Conservation (phyloP, 2,888 invertebrate genomes). For the Rotaria sp. region DNA sequence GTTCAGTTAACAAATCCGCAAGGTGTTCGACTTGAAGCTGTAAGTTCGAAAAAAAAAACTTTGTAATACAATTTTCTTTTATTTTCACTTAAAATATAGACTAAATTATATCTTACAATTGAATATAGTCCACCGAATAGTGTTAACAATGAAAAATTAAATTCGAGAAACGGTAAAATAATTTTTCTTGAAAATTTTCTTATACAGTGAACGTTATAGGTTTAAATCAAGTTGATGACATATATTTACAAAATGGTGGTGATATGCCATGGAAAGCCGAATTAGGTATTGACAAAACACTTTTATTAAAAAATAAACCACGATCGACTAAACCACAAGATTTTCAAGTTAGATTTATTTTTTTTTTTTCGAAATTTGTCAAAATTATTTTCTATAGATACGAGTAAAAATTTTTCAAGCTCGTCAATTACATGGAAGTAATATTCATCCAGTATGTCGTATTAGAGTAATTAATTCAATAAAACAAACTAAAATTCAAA, state of each 20-base stretch:
- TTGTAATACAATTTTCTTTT: background rate
- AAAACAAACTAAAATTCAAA: constrained; percentile 54
- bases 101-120: background rate
- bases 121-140: background rate
- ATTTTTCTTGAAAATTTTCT: background rate
- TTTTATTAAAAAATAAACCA: constrained; percentile 42
- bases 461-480: constrained; percentile 52
- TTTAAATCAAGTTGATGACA: background rate
- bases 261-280: background rate
- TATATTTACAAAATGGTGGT: constrained; percentile 43
- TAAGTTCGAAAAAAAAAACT: background rate
- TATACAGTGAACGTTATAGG: too few species aligned
- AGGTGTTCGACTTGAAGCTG: background rate
- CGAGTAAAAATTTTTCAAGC: constrained; percentile 57
- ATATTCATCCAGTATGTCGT: constrained; percentile 55
- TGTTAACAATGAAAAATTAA: too few species aligned
- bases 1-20: background rate
- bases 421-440: constrained; percentile 55
- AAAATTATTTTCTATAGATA: constrained; percentile 47
- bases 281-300: too few species aligned
- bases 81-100: background rate
- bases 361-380: background rate
- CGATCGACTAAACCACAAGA: constrained; percentile 52
- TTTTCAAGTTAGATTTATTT: constrained; percentile 42
- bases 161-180: background rate